Percentiles rank a stretch among this genome's conserved stretches.
Conservation (phyloP, 2,113 vertebrate genomes). For the Sturnira hondurensis region DNA sequence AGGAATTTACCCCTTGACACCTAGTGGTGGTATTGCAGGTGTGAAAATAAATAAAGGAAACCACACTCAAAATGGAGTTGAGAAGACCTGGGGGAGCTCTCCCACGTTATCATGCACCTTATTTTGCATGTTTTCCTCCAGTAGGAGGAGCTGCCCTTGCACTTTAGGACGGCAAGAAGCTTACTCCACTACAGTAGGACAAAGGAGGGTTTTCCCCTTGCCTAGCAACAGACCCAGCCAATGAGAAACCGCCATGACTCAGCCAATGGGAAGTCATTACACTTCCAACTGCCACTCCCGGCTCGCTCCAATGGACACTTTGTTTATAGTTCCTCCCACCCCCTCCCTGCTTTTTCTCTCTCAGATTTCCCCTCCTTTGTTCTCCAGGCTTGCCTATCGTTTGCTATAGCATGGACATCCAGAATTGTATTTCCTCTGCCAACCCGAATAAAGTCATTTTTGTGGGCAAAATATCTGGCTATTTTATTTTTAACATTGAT, state of each 20-base stretch:
- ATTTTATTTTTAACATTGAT: background rate
- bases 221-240: background rate
- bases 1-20: background rate
- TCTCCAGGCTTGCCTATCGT: too few relatives aligned
- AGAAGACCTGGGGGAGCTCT: background rate
- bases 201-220: background rate
- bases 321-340: background rate
- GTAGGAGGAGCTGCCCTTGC: background rate
- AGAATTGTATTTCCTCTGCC: background rate
- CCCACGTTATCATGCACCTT: background rate
- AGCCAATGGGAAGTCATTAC: background rate
- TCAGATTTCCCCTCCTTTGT: background rate
- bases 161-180: background rate
- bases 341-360: background rate
- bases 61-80: background rate
- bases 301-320: background rate
- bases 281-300: background rate
- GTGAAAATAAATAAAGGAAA: background rate
- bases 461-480: background rate
- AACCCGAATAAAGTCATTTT: background rate
- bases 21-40: background rate
- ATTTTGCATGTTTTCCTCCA: background rate
- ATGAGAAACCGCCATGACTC: background rate
- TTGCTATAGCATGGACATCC: background rate
- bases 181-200: background rate